phyloP scores from a whole-genome alignment of 2,113 vertebrate genomes.

The Gavialis gangeticus region DNA sequence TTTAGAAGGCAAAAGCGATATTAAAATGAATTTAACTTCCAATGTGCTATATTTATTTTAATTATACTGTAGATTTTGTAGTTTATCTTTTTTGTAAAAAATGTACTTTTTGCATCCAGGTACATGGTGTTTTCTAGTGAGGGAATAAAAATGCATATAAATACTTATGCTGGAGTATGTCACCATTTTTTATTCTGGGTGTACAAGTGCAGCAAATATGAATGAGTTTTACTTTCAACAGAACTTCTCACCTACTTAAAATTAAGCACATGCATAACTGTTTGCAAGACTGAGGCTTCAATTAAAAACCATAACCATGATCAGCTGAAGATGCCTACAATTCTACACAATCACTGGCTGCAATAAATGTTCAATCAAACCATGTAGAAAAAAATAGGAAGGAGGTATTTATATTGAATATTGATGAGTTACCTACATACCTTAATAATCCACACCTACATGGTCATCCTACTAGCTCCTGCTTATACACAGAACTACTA shows the following conservation, averaged over 20 bases:
- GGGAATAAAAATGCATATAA: neutral
- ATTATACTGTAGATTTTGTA: neutral
- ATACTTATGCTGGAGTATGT: neutral
- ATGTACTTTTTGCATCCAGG: neutral
- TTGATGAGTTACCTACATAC: neutral
- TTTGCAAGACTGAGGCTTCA: neutral
- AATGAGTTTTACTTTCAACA: neutral
- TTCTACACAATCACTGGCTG: rapidly evolving
- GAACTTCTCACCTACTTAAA: neutral
- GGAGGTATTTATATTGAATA: neutral
- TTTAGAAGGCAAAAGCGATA: neutral
- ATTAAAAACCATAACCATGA: neutral
- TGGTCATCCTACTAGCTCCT: neutral
- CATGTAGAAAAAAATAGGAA: neutral
- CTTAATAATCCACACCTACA: neutral
- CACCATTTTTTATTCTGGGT: neutral
- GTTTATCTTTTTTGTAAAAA: neutral
- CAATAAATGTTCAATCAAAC: rapidly evolving
- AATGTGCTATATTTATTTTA: neutral
- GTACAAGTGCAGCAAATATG: neutral
- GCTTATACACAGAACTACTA: neutral
- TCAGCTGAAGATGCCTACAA: neutral
- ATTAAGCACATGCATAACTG: neutral
- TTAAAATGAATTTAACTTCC: neutral
- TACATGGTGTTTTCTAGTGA: neutral